phyloP scores from a whole-genome alignment of 2,888 invertebrate species.

The Andricus curvator region DNA sequence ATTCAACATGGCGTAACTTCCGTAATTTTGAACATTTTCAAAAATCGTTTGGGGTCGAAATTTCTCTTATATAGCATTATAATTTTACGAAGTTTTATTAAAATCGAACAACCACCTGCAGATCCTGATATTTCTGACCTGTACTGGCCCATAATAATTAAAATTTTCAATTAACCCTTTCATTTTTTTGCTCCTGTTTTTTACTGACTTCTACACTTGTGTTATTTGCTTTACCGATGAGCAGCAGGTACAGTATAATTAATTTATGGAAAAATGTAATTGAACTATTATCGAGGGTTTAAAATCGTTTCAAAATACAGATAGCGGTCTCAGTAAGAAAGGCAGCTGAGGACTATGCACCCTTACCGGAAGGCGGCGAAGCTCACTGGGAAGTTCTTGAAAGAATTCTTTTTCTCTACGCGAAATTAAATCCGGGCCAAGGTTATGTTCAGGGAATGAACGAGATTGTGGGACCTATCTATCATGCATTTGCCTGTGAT shows the following conservation, averaged over 20 bases:
- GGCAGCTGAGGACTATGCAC: constrained; percentile 89
- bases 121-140: too few species aligned
- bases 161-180: neutral
- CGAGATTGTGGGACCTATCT: constrained; percentile 99
- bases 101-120: too few species aligned
- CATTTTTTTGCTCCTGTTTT: constrained; percentile 42
- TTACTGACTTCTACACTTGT: constrained; percentile 44
- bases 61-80: too few species aligned
- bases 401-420: constrained; percentile 97
- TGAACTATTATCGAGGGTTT: constrained; percentile 1
- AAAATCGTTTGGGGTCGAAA: too few species aligned
- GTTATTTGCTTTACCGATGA: constrained; percentile 60
- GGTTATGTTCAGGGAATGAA: constrained; percentile 99
- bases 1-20: too few species aligned
- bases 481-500: constrained; percentile 97
- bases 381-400: constrained; percentile 99
- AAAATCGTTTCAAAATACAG: constrained; percentile 69
- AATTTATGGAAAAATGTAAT: constrained; percentile 1
- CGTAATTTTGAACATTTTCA: too few species aligned
- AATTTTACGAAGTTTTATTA: too few species aligned
- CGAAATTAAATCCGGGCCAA: constrained; percentile 98
- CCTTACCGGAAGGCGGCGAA: constrained; percentile 93
- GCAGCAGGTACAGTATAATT: constrained; percentile 69
- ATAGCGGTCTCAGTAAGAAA: constrained; percentile 87
- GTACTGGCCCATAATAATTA: too few species aligned